Evolutionary conservation across 2,113 vertebrate species (phyloP).

Genomic region (Neodontobutis hainanensis): DNA sequence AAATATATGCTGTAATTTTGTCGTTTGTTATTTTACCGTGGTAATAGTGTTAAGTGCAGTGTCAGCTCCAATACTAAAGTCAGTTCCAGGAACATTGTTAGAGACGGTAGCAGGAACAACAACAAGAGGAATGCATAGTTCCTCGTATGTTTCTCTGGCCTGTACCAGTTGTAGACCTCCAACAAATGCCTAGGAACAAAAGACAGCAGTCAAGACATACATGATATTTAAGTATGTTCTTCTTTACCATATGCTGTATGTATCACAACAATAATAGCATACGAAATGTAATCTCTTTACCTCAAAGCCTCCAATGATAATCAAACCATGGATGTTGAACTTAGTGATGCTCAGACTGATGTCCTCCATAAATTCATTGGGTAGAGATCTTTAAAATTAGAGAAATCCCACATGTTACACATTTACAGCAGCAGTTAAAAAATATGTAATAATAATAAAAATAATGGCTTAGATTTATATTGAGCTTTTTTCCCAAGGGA

Average conservation of each 20-base stretch:
- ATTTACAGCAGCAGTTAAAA: neutral
- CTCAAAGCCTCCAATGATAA: conserved; percentile 92
- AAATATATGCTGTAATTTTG: neutral
- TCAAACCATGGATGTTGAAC: conserved; percentile 86
- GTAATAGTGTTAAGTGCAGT: conserved; percentile 92
- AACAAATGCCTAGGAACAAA: conserved; percentile 75
- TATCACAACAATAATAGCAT: neutral
- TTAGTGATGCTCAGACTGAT: conserved; percentile 84
- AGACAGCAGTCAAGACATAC: neutral
- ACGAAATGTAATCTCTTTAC: conserved; percentile 61
- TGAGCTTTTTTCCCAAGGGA: no score
- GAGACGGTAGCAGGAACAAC: conserved; percentile 90
- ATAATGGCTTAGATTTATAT: no score
- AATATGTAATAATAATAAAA: no score
- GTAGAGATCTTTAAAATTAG: conserved; percentile 77
- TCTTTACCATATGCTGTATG: neutral
- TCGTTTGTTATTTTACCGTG: conserved; percentile 36
- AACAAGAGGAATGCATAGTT: conserved; percentile 88
- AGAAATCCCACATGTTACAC: conserved; percentile 1
- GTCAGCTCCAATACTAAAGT: conserved; percentile 89
- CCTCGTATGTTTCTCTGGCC: conserved; percentile 85
- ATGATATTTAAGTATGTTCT: neutral
- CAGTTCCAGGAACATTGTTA: conserved; percentile 91
- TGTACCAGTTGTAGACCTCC: conserved; percentile 86
- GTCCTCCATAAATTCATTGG: conserved; percentile 82